Percentiles rank a stretch among this genome's conserved stretches.
These are phyloP conservation scores for Rhingia campestris DNA, from an alignment of 2,888 invertebrate genomes.

Conservation along the genomic window DNA sequence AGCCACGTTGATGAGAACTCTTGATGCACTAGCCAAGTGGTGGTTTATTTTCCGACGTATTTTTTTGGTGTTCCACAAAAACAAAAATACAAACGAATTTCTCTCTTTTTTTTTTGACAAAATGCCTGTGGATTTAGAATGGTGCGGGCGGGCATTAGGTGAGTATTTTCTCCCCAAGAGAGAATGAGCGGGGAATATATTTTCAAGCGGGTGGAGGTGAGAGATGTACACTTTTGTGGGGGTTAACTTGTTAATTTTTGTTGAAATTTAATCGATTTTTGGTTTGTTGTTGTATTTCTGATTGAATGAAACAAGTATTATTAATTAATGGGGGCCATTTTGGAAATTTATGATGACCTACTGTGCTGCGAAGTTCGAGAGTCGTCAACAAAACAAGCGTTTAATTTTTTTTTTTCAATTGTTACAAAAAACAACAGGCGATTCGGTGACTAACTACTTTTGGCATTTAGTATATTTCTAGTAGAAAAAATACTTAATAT, in stretches of 20 bases:
- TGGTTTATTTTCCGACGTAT: constrained; percentile 51
- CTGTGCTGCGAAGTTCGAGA: no score
- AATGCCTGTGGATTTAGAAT: constrained; percentile 36
- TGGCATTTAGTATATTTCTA: no score
- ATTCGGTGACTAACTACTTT: no score
- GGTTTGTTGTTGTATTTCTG: no score
- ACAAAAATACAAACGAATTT: constrained; percentile 15
- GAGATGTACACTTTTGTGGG: background rate
- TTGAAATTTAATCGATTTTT: background rate
- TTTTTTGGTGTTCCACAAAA: constrained; percentile 22
- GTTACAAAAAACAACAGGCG: no score
- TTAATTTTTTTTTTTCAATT: no score
- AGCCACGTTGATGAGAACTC: constrained; percentile 66
- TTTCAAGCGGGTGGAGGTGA: constrained; percentile 6
- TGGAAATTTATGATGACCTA: no score
- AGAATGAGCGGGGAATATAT: constrained; percentile 47
- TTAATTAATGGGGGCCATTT: no score
- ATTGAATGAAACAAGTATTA: no score
- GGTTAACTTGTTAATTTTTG: constrained; percentile 47
- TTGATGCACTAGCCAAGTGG: constrained; percentile 62
- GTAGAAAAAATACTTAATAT: no score
- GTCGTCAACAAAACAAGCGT: no score
- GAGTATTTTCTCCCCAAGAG: constrained; percentile 16
- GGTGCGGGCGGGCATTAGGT: constrained; percentile 29
- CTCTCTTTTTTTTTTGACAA: constrained; percentile 45